Percentiles rank a stretch among this genome's conserved stretches.
These are phyloP conservation scores for Tetrao urogallus DNA, from an alignment of 2,113 vertebrate species.

Conservation along the genomic window DNA sequence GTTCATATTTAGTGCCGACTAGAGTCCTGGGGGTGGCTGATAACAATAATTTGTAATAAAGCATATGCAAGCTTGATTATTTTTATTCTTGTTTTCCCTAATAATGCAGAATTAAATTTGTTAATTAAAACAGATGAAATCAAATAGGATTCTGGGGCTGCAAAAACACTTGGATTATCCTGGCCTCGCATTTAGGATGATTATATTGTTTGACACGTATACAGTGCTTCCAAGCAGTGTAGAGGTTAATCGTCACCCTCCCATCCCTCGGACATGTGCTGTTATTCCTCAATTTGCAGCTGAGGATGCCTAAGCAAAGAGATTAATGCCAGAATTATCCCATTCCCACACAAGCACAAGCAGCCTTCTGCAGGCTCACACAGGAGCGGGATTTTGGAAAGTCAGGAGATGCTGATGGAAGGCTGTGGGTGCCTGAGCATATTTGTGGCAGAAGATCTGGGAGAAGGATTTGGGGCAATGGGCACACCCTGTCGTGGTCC, in stretches of 20 bases:
- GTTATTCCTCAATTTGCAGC: constrained; percentile 12
- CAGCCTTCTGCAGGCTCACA: neutral
- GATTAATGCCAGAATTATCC: neutral
- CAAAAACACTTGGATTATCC: constrained; percentile 47
- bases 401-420: neutral
- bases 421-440: neutral
- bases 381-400: rapidly evolving
- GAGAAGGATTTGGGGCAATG: neutral
- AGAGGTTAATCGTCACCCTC: neutral
- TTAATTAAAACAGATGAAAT: constrained; percentile 71
- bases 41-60: constrained; percentile 80
- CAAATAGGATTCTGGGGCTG: constrained; percentile 48
- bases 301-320: constrained; percentile 5
- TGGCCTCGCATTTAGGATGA: constrained; percentile 17
- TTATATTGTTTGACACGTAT: constrained; percentile 38
- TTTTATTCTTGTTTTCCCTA: constrained; percentile 46
- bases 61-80: constrained; percentile 14
- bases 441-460: rapidly evolving
- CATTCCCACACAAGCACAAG: neutral
- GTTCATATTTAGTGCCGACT: constrained; percentile 76
- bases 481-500: neutral
- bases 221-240: neutral
- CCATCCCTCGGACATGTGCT: neutral
- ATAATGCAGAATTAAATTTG: constrained; percentile 65
- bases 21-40: constrained; percentile 79